Conservation (phyloP, 1,140 invertebrate genomes). For the Dryas iulia region DNA sequence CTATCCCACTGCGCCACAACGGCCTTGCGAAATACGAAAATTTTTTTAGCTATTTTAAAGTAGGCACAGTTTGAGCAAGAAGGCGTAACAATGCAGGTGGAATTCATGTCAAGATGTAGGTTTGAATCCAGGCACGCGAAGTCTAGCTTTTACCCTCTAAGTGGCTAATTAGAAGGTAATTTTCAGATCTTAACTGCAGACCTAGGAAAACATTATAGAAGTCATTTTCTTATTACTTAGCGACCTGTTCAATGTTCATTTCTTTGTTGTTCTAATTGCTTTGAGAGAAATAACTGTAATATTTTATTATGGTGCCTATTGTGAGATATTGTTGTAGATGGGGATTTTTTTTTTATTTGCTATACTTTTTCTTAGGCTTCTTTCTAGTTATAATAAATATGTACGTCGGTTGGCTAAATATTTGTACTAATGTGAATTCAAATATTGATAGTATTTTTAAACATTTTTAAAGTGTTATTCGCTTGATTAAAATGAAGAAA, state of each 20-base stretch:
- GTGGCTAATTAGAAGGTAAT: slow-evolving; percentile 25
- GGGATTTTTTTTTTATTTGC: too few species aligned
- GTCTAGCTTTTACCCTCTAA: slow-evolving; percentile 4
- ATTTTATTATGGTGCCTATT: neutral
- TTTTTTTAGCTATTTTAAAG: neutral
- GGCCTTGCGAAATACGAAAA: too few species aligned
- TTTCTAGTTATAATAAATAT: too few species aligned
- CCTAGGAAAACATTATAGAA: slow-evolving; percentile 1
- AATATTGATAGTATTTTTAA: too few species aligned
- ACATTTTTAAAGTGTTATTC: too few species aligned
- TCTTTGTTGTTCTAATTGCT: neutral
- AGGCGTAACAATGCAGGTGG: slow-evolving; percentile 21
- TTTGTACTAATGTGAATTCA: too few species aligned
- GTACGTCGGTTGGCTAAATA: too few species aligned
- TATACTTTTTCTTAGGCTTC: too few species aligned
- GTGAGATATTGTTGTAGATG: neutral
- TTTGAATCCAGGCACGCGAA: slow-evolving; percentile 20
- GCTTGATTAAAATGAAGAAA: too few species aligned
- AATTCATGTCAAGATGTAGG: slow-evolving; percentile 26
- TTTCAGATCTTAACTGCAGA: slow-evolving; percentile 3
- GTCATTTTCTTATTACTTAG: neutral
- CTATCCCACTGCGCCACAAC: too few species aligned
- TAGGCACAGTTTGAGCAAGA: slow-evolving; percentile 15
- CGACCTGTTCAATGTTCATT: neutral
- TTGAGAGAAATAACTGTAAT: neutral